Conservation (phyloP, 1,140 invertebrate genomes). For the Stenopsyche tienmushanensis region DNA sequence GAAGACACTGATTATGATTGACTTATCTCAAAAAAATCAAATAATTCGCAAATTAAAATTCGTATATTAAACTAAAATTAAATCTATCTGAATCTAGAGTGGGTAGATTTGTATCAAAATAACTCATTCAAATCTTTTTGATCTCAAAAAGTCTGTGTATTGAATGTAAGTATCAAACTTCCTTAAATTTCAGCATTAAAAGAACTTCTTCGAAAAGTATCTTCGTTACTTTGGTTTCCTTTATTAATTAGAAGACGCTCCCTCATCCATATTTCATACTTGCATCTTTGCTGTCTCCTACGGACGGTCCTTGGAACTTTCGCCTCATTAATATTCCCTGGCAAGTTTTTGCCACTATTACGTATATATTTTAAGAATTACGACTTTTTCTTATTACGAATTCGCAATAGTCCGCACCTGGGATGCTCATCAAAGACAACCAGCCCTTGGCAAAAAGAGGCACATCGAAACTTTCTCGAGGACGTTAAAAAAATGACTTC, state of each 20-base stretch:
- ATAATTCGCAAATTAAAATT: too few relatives aligned
- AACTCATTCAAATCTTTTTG: too few relatives aligned
- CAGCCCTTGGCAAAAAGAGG: neutral
- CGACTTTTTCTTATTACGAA: slow-evolving; percentile 35
- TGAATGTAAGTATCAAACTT: too few relatives aligned
- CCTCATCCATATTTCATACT: slow-evolving; percentile 24
- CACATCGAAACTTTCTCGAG: slow-evolving; percentile 12
- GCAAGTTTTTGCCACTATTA: neutral
- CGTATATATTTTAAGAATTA: slow-evolving; percentile 18
- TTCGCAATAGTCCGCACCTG: slow-evolving; percentile 34
- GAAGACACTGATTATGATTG: too few relatives aligned
- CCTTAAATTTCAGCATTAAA: too few relatives aligned
- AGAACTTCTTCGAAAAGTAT: too few relatives aligned
- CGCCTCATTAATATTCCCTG: slow-evolving; percentile 16
- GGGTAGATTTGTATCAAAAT: too few relatives aligned
- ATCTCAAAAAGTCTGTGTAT: too few relatives aligned
- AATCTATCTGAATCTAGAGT: too few relatives aligned
- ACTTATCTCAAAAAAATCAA: too few relatives aligned
- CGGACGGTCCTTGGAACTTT: neutral
- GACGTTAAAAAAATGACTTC: slow-evolving; percentile 12
- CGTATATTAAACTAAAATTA: too few relatives aligned
- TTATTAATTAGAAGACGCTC: slow-evolving; percentile 15
- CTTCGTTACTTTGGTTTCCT: slow-evolving; percentile 8
- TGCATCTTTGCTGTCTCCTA: neutral
- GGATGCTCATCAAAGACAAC: slow-evolving; percentile 15